These are phyloP conservation scores for Neopelma chrysocephalum DNA, from an alignment of 2,797 vertebrate species.

Conservation along the genomic window DNA sequence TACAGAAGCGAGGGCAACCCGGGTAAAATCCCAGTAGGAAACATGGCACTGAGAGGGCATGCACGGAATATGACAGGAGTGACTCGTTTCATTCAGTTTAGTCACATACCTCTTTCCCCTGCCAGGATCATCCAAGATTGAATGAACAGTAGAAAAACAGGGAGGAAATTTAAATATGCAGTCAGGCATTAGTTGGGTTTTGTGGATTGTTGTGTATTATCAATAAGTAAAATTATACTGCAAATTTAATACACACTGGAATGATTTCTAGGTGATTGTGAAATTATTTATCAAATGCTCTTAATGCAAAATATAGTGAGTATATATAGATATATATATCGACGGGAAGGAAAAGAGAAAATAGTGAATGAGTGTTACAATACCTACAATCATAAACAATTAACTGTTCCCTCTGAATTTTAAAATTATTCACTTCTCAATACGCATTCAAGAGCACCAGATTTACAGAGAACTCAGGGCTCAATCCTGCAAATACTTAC, in stretches of 20 bases:
- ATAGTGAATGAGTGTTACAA: conserved; percentile 42
- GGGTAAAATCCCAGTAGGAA: conserved; percentile 80
- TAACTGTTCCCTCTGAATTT: conserved; percentile 32
- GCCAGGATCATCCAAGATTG: conserved; percentile 90
- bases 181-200: conserved; percentile 81
- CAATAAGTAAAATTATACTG: conserved; percentile 64
- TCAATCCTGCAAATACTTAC: conserved; percentile 49
- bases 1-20: conserved; percentile 81
- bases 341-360: conserved; percentile 63
- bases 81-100: conserved; percentile 80
- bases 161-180: conserved; percentile 88
- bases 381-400: conserved; percentile 47
- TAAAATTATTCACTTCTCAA: conserved; percentile 23
- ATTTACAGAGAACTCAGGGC: not conserved
- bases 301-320: conserved; percentile 48
- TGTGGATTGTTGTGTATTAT: conserved; percentile 70
- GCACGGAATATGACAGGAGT: conserved; percentile 87
- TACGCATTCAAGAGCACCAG: not conserved
- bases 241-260: conserved; percentile 64
- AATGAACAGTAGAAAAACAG: conserved; percentile 92
- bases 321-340: conserved; percentile 6
- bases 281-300: conserved; percentile 55
- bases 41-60: conserved; percentile 88
- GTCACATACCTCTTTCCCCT: conserved; percentile 99
- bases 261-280: conserved; percentile 59